Conservation (phyloP, 2,797 vertebrate genomes). For the Pseudochaenichthys georgianus region DNA sequence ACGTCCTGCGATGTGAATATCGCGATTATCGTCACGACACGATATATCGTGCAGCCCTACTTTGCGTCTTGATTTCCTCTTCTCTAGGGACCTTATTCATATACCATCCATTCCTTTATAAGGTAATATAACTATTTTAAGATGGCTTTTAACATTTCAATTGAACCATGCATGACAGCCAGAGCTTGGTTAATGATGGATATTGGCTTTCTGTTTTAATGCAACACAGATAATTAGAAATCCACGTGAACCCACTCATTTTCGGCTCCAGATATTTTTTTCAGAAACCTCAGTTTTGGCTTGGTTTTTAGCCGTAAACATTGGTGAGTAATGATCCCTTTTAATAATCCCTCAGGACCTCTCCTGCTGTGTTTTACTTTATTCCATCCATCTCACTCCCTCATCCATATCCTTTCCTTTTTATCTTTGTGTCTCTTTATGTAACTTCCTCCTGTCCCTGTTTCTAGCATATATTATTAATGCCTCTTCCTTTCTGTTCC, state of each 20-base stretch:
- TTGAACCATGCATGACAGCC: not conserved
- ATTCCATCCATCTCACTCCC: slow-evolving; percentile 17
- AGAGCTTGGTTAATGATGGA: slow-evolving; percentile 19
- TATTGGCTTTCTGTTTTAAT: slow-evolving; percentile 24
- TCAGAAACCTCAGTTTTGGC: slow-evolving; percentile 6
- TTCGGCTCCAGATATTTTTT: slow-evolving; percentile 12
- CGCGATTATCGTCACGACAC: too few species aligned
- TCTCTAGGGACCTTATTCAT: too few species aligned
- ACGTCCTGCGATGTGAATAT: too few species aligned
- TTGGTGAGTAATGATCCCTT: slow-evolving; percentile 11
- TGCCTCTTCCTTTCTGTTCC: slow-evolving; percentile 9
- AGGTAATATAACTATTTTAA: too few species aligned
- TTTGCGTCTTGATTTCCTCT: too few species aligned
- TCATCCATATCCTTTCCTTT: slow-evolving; percentile 6
- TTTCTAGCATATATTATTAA: slow-evolving; percentile 15
- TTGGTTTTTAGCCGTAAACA: slow-evolving; percentile 22
- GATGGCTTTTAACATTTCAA: not conserved
- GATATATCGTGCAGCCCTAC: too few species aligned
- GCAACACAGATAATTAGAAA: slow-evolving; percentile 4
- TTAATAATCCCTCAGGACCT: slow-evolving; percentile 25
- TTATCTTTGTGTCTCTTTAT: not conserved
- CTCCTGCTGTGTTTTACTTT: slow-evolving; percentile 21
- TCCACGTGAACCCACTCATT: not conserved
- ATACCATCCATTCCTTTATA: too few species aligned
- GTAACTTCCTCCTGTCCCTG: not conserved